Evolutionary conservation across 1,140 invertebrate genomes (phyloP).

Genomic region (Hydropsyche tenuis): DNA sequence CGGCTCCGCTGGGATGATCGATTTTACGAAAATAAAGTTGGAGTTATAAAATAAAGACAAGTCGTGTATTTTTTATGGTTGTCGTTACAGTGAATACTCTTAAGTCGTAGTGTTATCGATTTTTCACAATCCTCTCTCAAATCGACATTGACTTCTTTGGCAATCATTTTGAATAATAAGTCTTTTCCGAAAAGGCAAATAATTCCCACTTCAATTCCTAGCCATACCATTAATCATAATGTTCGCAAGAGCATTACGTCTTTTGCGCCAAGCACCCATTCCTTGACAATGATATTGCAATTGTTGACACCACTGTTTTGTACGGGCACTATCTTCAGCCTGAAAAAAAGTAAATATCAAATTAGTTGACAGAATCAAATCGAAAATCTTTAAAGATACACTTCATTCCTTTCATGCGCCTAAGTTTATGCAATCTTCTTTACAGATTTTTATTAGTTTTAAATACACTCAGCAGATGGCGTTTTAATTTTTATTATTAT

Average conservation of each 20-base stretch:
- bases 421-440: neutral
- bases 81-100: neutral
- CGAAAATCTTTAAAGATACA: neutral
- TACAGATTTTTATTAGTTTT: too few species aligned
- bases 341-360: slow-evolving; percentile 59
- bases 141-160: slow-evolving; percentile 28
- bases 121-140: neutral
- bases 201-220: slow-evolving; percentile 54
- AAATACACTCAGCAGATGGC: too few species aligned
- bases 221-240: slow-evolving; percentile 94
- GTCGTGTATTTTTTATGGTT: neutral
- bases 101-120: neutral
- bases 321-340: slow-evolving; percentile 86
- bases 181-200: neutral
- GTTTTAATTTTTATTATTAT: too few species aligned
- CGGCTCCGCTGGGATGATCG: too few species aligned
- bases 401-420: too few species aligned
- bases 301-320: slow-evolving; percentile 86
- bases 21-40: too few species aligned
- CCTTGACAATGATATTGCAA: slow-evolving; percentile 89
- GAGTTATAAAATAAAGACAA: too few species aligned
- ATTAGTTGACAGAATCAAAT: neutral
- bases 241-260: slow-evolving; percentile 90
- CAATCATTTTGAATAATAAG: slow-evolving; percentile 5
- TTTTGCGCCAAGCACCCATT: slow-evolving; percentile 87